Base-by-base conservation (phyloP, 2,797 vertebrate species). In the Phrynocephalus forsythii region DNA sequence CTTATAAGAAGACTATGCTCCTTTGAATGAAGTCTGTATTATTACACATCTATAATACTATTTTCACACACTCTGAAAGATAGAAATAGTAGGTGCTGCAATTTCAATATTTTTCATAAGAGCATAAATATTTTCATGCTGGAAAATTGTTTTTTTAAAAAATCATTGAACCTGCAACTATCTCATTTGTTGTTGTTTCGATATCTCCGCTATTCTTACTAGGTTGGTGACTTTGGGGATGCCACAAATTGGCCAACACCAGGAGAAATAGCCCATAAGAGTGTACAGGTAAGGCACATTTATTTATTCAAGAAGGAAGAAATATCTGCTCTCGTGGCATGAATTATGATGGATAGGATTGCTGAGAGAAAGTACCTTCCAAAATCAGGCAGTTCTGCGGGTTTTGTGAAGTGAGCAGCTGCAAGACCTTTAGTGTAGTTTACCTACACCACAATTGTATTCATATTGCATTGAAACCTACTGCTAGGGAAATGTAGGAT, bases 161-260 rank as follows among this genome's bases (percentile, higher is more conserved):
- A 30, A 63, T 20, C 15, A 66, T 22, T 11, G 20, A 87, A 82
- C 11, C 79, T 66, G n/a, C 28, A 78, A 18, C 28, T 86, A 1
- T 8, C 24, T 81, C 4, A 52, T 68, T 9, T 22, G 33, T 22
- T 84, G 44, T 67, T 87, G 28, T 75, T 75, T 86, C 20, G 6
- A 67, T 76, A 48, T 69, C n/a, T 85, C 83, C 93, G 85, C 0
- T 72, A 71, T 84, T 71, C 8, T 90, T 92, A 83, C 73, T 93
- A 99, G 99, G 99, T 99, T 90, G 98, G 99, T 92, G 99, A 99
- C 94, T 99, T 99, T 0, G 98, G 97, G 77, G 99, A 99, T 96
- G 96, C 99, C n/a, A 98, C 98, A 94, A 99, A 98, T 92, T 99
- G 99, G 99, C 99, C 99, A 0, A 99, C 99, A 63, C 99, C 99